phyloP scores from a whole-genome alignment of 2,113 vertebrate species.

The Hoplias malabaricus region DNA sequence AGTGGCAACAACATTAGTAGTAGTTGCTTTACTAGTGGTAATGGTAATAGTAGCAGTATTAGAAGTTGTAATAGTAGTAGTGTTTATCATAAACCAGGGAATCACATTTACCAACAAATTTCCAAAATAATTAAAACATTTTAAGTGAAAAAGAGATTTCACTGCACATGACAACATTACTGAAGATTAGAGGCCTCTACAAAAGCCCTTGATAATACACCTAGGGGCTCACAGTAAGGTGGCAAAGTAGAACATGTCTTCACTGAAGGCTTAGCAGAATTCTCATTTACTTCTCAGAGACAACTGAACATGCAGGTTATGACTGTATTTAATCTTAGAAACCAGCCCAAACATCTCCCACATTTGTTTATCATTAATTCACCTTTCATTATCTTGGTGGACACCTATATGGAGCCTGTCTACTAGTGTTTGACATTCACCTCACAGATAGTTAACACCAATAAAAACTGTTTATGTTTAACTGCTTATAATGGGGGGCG shows the following conservation, averaged over 20 bases:
- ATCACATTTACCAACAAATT: not conserved
- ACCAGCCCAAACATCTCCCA: not conserved
- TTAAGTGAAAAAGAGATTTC: not conserved
- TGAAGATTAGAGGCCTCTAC: not conserved
- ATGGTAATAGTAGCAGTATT: not conserved
- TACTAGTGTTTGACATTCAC: constrained; percentile 10
- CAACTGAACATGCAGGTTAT: not conserved
- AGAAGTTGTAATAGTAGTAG: not conserved
- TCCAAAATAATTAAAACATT: not conserved
- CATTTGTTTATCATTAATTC: not conserved
- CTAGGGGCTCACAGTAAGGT: too few species aligned
- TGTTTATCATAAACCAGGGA: too few species aligned
- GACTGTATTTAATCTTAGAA: not conserved
- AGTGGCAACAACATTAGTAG: too few species aligned
- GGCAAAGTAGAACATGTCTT: not conserved
- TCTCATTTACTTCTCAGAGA: not conserved
- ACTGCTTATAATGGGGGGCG: not conserved
- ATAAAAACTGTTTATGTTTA: constrained; percentile 18
- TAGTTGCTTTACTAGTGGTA: too few species aligned
- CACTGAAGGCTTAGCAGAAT: not conserved
- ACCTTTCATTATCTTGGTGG: not conserved
- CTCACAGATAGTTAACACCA: not conserved
- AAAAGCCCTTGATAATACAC: not conserved
- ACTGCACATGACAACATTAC: not conserved
- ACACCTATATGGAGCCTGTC: not conserved